Percentiles rank a stretch among this genome's conserved stretches.
Conservation (phyloP, 2,888 invertebrate species). For the Microplitis deprimator region DNA sequence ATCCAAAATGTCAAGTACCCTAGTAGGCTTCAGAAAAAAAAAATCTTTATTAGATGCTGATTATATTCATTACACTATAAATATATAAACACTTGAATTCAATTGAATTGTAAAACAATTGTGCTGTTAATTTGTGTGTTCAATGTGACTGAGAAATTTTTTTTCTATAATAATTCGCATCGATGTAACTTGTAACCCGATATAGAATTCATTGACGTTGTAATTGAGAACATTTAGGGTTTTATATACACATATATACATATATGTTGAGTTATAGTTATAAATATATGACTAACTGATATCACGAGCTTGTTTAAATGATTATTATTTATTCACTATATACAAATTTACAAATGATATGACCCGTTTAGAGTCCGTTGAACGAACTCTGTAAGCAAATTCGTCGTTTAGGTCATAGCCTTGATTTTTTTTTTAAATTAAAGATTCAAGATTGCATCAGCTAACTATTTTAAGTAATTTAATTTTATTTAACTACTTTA, state of each 20-base stretch:
- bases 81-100: constrained; percentile 9
- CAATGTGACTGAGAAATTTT: neutral
- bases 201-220: constrained; percentile 8
- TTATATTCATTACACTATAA: neutral
- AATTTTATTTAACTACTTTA: neutral
- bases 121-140: constrained; percentile 10
- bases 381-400: constrained; percentile 10
- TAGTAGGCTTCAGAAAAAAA: neutral
- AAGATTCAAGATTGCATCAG: constrained; percentile 5
- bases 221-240: constrained; percentile 16
- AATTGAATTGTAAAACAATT: constrained; percentile 18
- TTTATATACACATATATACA: neutral
- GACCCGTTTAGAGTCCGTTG: constrained; percentile 25
- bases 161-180: neutral
- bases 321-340: constrained; percentile 19
- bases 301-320: constrained; percentile 25
- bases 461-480: neutral
- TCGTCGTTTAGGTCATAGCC: neutral
- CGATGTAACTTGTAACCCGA: constrained; percentile 1
- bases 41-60: neutral
- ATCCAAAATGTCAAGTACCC: constrained; percentile 23
- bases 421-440: constrained; percentile 14
- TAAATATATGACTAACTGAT: constrained; percentile 12
- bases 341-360: constrained; percentile 15
- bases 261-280: neutral